Evolutionary conservation across 2,888 invertebrate species (phyloP).

Genomic region (Galerucella calmariensis): DNA sequence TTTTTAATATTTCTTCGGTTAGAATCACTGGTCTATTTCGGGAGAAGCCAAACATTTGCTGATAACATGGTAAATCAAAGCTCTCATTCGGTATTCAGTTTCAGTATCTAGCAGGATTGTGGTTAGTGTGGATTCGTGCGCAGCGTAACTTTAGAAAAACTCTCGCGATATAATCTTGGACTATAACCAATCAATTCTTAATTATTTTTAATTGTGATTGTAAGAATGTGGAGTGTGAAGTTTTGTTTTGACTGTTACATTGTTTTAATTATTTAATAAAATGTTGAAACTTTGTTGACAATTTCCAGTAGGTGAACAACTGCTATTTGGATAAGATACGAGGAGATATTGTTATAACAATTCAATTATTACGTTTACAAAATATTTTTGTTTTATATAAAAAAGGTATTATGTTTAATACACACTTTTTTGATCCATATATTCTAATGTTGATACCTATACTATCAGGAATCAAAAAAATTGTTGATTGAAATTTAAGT

Average conservation of each 20-base stretch:
- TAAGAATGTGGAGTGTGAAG: background rate
- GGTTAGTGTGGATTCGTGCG: background rate
- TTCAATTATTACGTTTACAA: too few relatives aligned
- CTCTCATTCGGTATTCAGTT: slow-evolving; percentile 9
- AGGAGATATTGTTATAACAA: too few relatives aligned
- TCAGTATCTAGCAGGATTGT: slow-evolving; percentile 2
- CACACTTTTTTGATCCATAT: too few relatives aligned
- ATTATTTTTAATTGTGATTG: background rate
- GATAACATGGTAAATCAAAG: slow-evolving; percentile 21
- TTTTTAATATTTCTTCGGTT: background rate
- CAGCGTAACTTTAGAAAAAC: background rate
- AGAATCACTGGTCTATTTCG: slow-evolving; percentile 6
- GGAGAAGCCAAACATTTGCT: slow-evolving; percentile 12
- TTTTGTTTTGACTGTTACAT: background rate
- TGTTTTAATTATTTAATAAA: background rate
- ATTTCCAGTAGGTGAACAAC: background rate
- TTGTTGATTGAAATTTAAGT: too few relatives aligned
- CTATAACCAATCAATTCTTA: background rate
- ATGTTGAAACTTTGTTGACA: background rate
- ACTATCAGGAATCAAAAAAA: too few relatives aligned
- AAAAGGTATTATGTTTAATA: too few relatives aligned
- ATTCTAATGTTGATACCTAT: too few relatives aligned
- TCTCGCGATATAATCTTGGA: background rate
- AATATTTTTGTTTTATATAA: too few relatives aligned
- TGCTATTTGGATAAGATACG: background rate